A percentile compares a stretch with the other conserved stretches of the same genome.
Conservation (phyloP, 1,140 invertebrate species). For the Heliothis subflexa region DNA sequence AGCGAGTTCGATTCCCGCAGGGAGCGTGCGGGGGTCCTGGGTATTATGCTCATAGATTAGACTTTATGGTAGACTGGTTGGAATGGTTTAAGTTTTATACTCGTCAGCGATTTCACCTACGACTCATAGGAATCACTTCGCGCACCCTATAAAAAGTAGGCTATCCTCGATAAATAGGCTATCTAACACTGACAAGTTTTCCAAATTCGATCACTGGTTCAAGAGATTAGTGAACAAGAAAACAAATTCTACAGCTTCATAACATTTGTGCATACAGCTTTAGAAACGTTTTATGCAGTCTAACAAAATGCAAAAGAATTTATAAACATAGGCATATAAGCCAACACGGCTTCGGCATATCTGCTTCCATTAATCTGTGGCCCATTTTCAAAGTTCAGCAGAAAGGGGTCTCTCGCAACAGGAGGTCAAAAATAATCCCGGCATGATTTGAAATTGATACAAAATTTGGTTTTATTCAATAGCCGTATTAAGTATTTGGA, state of each 20-base stretch:
- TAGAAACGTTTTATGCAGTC: no score
- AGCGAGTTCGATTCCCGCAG: conserved; percentile 65
- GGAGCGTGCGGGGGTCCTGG: conserved; percentile 62
- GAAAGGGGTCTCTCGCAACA: conserved; percentile 56
- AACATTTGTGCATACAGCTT: no score
- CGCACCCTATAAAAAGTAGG: no score
- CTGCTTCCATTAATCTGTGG: conserved; percentile 25
- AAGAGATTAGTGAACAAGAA: no score
- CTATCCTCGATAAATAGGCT: no score
- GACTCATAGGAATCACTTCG: no score
- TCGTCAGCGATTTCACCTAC: no score
- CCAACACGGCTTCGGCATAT: background rate
- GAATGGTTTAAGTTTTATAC: no score
- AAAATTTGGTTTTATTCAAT: conserved; percentile 72
- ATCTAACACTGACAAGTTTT: no score
- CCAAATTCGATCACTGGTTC: no score
- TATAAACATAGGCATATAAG: background rate
- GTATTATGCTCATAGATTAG: conserved; percentile 60
- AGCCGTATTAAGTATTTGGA: conserved; percentile 62
- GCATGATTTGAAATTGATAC: conserved; percentile 76
- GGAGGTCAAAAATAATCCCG: conserved; percentile 69
- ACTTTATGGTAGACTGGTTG: conserved; percentile 14
- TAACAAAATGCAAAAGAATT: no score
- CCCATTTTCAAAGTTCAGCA: conserved; percentile 54
- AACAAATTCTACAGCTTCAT: no score